These are phyloP conservation scores for Corvus cornix DNA, from an alignment of 2,113 vertebrate genomes.

Conservation along the genomic window DNA sequence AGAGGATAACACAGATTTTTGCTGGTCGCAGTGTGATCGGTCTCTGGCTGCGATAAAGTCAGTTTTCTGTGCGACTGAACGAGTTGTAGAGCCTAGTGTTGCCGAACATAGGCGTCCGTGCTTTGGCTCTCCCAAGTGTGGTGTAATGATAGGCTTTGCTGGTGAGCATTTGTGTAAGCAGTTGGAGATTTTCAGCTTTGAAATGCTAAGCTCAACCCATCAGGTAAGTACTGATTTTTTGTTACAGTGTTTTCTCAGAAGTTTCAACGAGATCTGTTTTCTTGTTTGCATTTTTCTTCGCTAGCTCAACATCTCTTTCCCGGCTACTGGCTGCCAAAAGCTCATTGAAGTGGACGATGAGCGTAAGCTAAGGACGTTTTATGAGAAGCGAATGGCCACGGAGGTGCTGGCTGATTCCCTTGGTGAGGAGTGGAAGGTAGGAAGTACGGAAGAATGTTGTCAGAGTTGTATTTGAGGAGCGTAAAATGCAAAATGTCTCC, in stretches of 20 bases:
- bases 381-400: conserved; percentile 97
- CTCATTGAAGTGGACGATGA: conserved; percentile 98
- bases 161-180: fast-evolving
- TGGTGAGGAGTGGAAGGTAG: conserved; percentile 98
- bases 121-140: fast-evolving
- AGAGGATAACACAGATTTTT: fast-evolving
- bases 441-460: fast-evolving
- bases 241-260: fast-evolving
- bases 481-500: fast-evolving
- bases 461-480: fast-evolving
- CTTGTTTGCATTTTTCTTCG: fast-evolving
- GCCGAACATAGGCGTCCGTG: fast-evolving
- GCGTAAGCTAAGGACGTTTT: conserved; percentile 93
- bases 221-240: fast-evolving
- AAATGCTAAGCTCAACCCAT: fast-evolving
- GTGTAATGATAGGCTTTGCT: fast-evolving
- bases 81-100: fast-evolving
- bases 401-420: conserved; percentile 92
- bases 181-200: fast-evolving
- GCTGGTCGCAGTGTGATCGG: fast-evolving
- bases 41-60: fast-evolving
- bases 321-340: conserved; percentile 97
- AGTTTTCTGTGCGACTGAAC: fast-evolving
- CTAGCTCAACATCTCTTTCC: conserved; percentile 97
- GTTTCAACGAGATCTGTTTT: fast-evolving